phyloP scores from a whole-genome alignment of 2,113 vertebrate species.

The Motacilla alba region DNA sequence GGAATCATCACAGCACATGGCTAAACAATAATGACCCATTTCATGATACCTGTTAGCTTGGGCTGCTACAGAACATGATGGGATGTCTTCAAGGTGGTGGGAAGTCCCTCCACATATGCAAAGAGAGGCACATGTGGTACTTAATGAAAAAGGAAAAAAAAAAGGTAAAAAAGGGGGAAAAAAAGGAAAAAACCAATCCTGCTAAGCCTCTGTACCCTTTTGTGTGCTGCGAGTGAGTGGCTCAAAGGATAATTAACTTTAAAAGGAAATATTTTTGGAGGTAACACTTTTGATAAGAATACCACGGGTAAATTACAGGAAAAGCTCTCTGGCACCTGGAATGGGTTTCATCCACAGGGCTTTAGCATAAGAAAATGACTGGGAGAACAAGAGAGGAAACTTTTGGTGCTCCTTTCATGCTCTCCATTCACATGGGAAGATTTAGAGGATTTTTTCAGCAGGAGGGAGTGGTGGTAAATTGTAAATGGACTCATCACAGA shows the following conservation, averaged over 20 bases:
- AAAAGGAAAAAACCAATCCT: neutral
- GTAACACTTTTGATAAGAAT: constrained; percentile 37
- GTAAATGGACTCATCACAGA: neutral
- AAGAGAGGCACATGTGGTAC: neutral
- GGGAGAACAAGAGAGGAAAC: neutral
- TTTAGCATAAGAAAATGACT: neutral
- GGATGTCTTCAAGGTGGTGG: constrained; percentile 39
- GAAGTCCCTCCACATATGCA: neutral
- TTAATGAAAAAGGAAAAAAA: neutral
- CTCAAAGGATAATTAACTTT: constrained; percentile 22
- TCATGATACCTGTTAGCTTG: neutral
- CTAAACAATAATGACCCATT: neutral
- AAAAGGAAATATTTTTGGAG: constrained; percentile 36
- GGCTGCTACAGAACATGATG: neutral
- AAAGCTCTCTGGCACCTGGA: constrained; percentile 26
- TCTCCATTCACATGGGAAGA: constrained; percentile 15
- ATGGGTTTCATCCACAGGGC: neutral
- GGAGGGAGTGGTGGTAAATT: neutral
- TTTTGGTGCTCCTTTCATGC: neutral
- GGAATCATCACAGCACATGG: neutral
- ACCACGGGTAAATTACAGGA: constrained; percentile 26
- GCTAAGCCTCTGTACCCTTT: neutral
- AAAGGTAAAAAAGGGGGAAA: neutral
- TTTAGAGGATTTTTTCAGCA: constrained; percentile 31
- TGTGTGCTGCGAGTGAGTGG: neutral